Conservation (phyloP, 2,797 vertebrate genomes). For the Periparus ater region DNA sequence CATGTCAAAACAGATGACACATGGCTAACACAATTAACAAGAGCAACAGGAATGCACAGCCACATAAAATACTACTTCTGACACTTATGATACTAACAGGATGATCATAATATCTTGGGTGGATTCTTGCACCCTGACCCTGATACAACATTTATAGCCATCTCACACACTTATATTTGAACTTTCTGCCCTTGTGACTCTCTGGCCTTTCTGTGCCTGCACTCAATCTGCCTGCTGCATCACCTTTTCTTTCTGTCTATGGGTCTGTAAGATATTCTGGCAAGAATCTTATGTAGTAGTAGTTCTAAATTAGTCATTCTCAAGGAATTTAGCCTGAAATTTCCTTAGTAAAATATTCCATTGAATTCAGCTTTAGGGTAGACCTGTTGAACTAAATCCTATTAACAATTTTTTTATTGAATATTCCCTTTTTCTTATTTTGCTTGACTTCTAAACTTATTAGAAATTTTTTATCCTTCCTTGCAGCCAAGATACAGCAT, state of each 20-base stretch:
- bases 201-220: not conserved
- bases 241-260: not conserved
- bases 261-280: not conserved
- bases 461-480: not conserved
- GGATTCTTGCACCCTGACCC: not conserved
- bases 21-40: not conserved
- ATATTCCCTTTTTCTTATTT: not conserved
- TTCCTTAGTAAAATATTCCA: not conserved
- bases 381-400: not conserved
- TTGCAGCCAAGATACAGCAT: not conserved
- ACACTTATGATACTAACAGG: not conserved
- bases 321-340: not conserved
- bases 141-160: not conserved
- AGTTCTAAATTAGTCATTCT: not conserved
- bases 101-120: not conserved
- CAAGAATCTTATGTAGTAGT: not conserved
- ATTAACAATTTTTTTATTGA: not conserved
- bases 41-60: not conserved
- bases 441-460: not conserved
- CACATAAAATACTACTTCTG: not conserved
- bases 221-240: not conserved
- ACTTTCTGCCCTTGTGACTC: not conserved
- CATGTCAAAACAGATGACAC: not conserved
- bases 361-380: not conserved
- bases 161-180: not conserved